phyloP scores from a whole-genome alignment of 2,113 vertebrate species.

The Zingel zingel region DNA sequence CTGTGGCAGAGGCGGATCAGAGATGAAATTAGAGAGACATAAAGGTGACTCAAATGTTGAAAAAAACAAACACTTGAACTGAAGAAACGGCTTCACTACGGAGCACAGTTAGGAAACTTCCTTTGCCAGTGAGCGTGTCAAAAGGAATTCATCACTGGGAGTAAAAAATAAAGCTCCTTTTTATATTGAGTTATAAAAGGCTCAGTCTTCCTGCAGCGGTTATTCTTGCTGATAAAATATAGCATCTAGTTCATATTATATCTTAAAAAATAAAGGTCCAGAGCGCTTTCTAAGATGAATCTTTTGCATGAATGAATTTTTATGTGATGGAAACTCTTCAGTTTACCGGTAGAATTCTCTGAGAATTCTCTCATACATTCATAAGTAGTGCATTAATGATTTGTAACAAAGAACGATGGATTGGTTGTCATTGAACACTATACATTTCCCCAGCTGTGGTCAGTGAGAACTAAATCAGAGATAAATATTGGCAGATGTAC shows the following conservation, averaged over 20 bases:
- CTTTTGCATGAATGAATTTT: too few species aligned
- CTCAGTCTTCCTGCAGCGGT: slow-evolving; percentile 39
- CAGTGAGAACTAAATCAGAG: slow-evolving; percentile 29
- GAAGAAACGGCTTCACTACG: slow-evolving; percentile 44
- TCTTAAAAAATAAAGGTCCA: slow-evolving; percentile 22
- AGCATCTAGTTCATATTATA: slow-evolving; percentile 39
- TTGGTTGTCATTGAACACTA: not conserved
- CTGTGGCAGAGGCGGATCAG: slow-evolving; percentile 62
- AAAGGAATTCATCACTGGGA: slow-evolving; percentile 62
- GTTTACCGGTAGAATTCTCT: not conserved
- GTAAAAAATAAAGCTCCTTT: slow-evolving; percentile 60
- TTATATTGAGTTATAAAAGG: slow-evolving; percentile 65
- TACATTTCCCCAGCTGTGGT: slow-evolving; percentile 22
- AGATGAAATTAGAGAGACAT: slow-evolving; percentile 74
- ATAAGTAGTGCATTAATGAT: not conserved
- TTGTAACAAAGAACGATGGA: not conserved
- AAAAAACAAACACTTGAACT: slow-evolving; percentile 37
- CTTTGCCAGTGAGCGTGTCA: slow-evolving; percentile 56
- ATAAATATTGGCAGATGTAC: slow-evolving; percentile 53
- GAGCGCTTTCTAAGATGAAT: slow-evolving; percentile 20
- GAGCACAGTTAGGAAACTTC: slow-evolving; percentile 57
- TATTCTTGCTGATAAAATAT: slow-evolving; percentile 44
- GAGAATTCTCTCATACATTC: not conserved
- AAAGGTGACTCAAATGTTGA: slow-evolving; percentile 60
- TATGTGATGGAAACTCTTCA: slow-evolving; percentile 23